Conservation (phyloP, 2,113 vertebrate genomes). For the Recurvirostra avosetta region DNA sequence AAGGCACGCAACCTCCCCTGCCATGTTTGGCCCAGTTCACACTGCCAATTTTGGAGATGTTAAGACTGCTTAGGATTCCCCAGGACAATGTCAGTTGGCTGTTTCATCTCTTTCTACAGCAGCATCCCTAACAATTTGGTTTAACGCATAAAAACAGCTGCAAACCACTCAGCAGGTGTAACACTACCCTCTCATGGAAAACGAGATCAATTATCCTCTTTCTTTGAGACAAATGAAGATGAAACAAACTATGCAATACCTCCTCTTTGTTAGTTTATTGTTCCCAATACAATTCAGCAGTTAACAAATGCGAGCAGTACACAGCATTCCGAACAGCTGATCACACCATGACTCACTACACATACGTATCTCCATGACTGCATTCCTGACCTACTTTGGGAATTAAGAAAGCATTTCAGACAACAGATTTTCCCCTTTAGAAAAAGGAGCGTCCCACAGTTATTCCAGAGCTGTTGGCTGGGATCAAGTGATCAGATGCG, state of each 20-base stretch:
- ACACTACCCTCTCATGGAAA: neutral
- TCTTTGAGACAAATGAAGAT: neutral
- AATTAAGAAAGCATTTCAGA: neutral
- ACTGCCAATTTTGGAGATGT: neutral
- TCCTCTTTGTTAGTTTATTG: neutral
- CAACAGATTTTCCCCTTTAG: neutral
- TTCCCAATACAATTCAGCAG: neutral
- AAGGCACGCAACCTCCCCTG: neutral
- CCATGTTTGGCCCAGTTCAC: fast-evolving
- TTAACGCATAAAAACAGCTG: fast-evolving
- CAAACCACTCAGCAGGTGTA: neutral
- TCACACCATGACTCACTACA: neutral
- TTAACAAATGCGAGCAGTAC: neutral
- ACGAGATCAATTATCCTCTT: neutral
- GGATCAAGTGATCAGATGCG: neutral
- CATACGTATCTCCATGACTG: neutral
- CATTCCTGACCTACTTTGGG: constrained; percentile 47
- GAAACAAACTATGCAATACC: neutral
- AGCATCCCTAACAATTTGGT: neutral
- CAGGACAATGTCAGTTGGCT: fast-evolving
- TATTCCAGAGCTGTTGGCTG: neutral
- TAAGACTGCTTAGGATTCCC: neutral
- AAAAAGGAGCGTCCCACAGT: neutral
- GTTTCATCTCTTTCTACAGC: neutral
- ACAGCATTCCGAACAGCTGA: constrained; percentile 14